Conservation (phyloP, 1,140 invertebrate species). For the Scaptomyza graminum region DNA sequence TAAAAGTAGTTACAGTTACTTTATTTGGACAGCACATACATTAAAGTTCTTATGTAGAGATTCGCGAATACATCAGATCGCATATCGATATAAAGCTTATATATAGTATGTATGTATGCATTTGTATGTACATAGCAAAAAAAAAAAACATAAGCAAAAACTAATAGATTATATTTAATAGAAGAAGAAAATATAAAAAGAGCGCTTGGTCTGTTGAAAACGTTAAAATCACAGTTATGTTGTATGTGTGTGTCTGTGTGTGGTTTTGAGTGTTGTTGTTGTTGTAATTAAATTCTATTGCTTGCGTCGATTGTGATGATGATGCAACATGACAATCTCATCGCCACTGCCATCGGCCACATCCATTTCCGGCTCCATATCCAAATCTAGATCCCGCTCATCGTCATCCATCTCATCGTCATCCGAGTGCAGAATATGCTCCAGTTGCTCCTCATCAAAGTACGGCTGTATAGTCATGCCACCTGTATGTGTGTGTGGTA, state of each 20-base stretch:
- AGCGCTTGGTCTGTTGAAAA: constrained; percentile 62
- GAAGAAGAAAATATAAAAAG: constrained; percentile 3
- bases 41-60: constrained; percentile 6
- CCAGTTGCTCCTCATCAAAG: constrained; percentile 84
- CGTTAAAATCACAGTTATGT: constrained; percentile 77
- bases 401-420: constrained; percentile 68
- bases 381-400: constrained; percentile 26
- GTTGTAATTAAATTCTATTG: constrained; percentile 40
- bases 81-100: background rate
- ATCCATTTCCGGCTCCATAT: constrained; percentile 50
- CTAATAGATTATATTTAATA: constrained; percentile 10
- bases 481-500: constrained; percentile 52
- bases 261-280: constrained; percentile 33
- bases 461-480: constrained; percentile 83
- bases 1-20: constrained; percentile 46
- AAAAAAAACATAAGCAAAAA: constrained; percentile 13
- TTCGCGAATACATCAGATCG: constrained; percentile 7
- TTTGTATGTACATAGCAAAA: constrained; percentile 29
- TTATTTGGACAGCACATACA: constrained; percentile 32
- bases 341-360: constrained; percentile 83
- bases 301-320: constrained; percentile 56
- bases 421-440: constrained; percentile 65
- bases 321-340: constrained; percentile 84
- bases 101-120: constrained; percentile 7
- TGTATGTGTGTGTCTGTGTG: constrained; percentile 51